phyloP scores from a whole-genome alignment of 2,113 vertebrate genomes.

The Actenoides hombroni region DNA sequence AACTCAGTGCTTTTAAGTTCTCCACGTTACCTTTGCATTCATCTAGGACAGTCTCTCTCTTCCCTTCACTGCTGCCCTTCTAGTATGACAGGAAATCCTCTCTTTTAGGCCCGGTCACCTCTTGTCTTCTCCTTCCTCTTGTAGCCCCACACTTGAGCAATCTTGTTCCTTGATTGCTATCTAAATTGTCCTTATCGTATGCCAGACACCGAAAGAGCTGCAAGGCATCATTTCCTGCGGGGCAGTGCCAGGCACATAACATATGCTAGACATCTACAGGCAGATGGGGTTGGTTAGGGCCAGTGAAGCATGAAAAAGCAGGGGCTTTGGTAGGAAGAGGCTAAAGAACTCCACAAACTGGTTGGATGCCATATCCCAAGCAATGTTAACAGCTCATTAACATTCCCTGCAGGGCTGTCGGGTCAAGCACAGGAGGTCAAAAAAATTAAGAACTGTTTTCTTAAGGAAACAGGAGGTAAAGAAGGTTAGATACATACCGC shows the following conservation, averaged over 20 bases:
- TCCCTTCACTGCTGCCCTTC: background rate
- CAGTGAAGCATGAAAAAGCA: constrained; percentile 30
- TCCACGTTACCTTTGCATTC: background rate
- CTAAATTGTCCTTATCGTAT: constrained; percentile 51
- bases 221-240: constrained; percentile 44
- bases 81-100: constrained; percentile 32
- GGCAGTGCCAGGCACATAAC: constrained; percentile 65
- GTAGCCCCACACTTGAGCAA: background rate
- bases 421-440: constrained; percentile 57
- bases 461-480: constrained; percentile 43
- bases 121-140: constrained; percentile 33
- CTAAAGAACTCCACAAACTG: constrained; percentile 35
- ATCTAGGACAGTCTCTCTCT: background rate
- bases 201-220: constrained; percentile 51
- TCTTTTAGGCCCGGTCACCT: background rate
- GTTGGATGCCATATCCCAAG: constrained; percentile 13
- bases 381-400: constrained; percentile 64
- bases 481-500: constrained; percentile 1
- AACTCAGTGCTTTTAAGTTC: background rate
- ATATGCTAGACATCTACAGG: constrained; percentile 63
- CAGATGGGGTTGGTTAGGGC: constrained; percentile 65
- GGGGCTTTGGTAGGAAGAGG: constrained; percentile 25
- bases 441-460: constrained; percentile 57
- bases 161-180: constrained; percentile 52
- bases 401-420: constrained; percentile 27